Conservation (phyloP, 2,113 vertebrate genomes). For the Microtus montanus region DNA sequence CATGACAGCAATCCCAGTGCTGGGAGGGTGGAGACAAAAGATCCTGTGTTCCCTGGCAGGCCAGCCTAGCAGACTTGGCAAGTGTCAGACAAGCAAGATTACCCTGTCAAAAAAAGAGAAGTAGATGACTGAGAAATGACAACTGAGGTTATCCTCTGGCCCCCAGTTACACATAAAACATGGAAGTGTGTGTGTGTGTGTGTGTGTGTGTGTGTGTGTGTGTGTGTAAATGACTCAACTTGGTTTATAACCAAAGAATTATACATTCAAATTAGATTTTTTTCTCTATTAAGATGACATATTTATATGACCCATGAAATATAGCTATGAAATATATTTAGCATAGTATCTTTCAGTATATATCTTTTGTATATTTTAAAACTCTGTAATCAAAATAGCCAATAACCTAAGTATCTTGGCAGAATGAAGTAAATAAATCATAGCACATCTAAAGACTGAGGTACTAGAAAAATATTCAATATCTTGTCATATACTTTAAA, state of each 20-base stretch:
- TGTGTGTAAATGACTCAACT: not conserved
- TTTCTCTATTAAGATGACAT: slow-evolving; percentile 41
- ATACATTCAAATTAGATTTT: slow-evolving; percentile 49
- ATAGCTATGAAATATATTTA: slow-evolving; percentile 39
- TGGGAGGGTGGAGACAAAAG: not conserved
- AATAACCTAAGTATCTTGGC: not conserved
- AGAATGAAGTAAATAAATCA: slow-evolving; percentile 29
- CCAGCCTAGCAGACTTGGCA: not conserved
- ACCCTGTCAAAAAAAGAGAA: not conserved
- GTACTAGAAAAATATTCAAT: not conserved
- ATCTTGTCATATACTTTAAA: not conserved
- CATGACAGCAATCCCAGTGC: not conserved
- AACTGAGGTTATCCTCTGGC: not conserved
- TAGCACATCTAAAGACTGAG: not conserved
- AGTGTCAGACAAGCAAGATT: not conserved
- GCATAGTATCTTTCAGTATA: not conserved
- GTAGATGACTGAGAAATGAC: not conserved
- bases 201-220: not conserved
- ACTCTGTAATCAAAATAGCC: not conserved
- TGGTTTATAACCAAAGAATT: slow-evolving; percentile 14
- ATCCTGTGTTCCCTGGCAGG: not conserved
- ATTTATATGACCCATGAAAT: slow-evolving; percentile 24
- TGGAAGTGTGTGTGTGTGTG: not conserved
- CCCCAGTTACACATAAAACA: not conserved
- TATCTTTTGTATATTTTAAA: not conserved